phyloP scores from a whole-genome alignment of 2,888 invertebrate genomes.

The Pimpla rufipes region DNA sequence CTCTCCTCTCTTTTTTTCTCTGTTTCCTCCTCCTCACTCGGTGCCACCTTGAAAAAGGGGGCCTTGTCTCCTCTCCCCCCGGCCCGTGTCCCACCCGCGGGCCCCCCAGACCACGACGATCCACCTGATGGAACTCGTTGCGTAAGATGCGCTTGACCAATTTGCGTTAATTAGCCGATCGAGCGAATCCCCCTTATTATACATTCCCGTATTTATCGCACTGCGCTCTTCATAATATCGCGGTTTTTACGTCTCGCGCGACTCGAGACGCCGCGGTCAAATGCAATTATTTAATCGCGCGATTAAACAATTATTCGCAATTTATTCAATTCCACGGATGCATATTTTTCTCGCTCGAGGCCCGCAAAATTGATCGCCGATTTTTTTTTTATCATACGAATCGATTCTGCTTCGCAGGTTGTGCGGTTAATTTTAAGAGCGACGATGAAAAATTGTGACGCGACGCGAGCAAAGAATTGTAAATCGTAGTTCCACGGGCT shows the following conservation, averaged over 20 bases:
- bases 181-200: slow-evolving; percentile 58
- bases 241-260: not conserved
- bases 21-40: not conserved
- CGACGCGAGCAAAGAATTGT: not conserved
- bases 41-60: not conserved
- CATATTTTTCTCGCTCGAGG: not conserved
- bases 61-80: not conserved
- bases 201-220: slow-evolving; percentile 25
- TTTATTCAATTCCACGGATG: not conserved
- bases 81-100: too few species aligned
- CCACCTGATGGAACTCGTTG: slow-evolving; percentile 29
- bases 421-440: not conserved
- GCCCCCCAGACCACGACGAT: slow-evolving; percentile 1
- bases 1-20: not conserved
- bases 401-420: not conserved
- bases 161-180: slow-evolving; percentile 49
- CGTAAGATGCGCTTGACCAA: slow-evolving; percentile 44
- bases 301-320: slow-evolving; percentile 9
- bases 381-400: too few species aligned
- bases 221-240: not conserved
- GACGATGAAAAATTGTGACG: not conserved
- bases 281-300: slow-evolving; percentile 22
- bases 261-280: not conserved
- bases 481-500: not conserved
- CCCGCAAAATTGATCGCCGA: too few species aligned